Evolutionary conservation across 2,888 invertebrate species (phyloP), one percentile per base, ranked within the genome.

Genomic region (Metacarcinus magister): DNA sequence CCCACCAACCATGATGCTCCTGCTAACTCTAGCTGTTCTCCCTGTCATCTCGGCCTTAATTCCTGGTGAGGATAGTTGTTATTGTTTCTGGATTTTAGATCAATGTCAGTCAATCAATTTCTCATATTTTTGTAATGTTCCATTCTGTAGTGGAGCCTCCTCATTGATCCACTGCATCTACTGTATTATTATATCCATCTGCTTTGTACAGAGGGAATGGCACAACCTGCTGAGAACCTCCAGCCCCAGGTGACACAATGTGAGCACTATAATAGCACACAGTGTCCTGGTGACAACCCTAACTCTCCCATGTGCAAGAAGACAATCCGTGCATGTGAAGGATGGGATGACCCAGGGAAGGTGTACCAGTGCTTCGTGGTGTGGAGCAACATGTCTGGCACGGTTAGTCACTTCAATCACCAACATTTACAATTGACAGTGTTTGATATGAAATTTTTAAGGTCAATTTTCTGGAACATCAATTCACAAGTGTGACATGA

Each of bases 341-440:
- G 28, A 39, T 82, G 67, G 92, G 94, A 94, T 13, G 67, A 67
- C 48, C 94, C 94, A 23, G 95, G 90, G 16, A 96, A 96, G 67
- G 23, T 43, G 28, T 54, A 96, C 48, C 94, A 96, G 44, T 96
- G 95, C 82, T 96, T 94, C 67, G 95, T 96, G 43, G n/a, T 96
- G 16, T 96, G 95, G 95, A 96, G 91, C 60, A 94, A 96, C 44
- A 94, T 82, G 60, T 90, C 93, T 19, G 95, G 95, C 60, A 96
- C 91, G 94, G 95, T 94, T 19, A 75, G 94, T 96, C n/a, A 67
- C 16, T 46, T 32, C 32, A 1, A 23, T 32, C 39, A 8, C 28
- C 43, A 43, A 2, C 32, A 89, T 39, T 90, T 32, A 93, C 60
- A 60, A 60, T 19, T 3, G 60, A 23, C 60, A 23, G 60, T 60